Evolutionary conservation across 64 coral and sea anemone species (phyloP), one percentile per base, ranked within the genome.

Genomic region (Stichodactyla mertensii): DNA sequence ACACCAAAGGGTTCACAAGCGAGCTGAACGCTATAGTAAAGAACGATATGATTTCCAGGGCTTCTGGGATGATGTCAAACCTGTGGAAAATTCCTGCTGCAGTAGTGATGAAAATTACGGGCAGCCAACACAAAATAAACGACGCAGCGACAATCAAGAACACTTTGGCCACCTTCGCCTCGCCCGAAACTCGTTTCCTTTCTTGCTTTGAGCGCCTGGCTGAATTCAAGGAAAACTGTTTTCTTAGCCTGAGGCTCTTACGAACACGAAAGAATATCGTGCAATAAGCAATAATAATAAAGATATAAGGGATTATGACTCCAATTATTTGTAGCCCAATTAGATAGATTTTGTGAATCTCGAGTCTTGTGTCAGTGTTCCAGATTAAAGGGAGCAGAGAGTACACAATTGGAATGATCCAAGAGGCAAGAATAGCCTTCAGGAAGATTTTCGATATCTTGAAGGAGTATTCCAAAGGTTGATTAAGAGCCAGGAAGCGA

Each of bases 311-410:
- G 8, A 91, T 19, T 12, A 91, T 51, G 1, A 94, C 82, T 6
- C 93, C 93, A 54, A 91, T 58, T 23, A 91, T 15, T 67, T 85
- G 58, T 64, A 94, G 36, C 16, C 51, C 61, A 9, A 91, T 77
- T 19, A 94, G 77, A 52, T 91, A 94, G 4, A 90, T 84, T 77
- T 91, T 94, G 71, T 91, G 93, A 51, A 87, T 88, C 59, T 78
- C 52, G 18, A 61, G 56, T 18, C 61, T 19, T 13, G 28, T 26
- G 16, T 94, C 77, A 53, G 89, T 91, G 24, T 59, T 77, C 64
- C 77, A 94, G 4, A 88, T 52, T 56, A 94, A 22, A 52, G 92
- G 88, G 26, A 90, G 89, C 51, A 94, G 70, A 16, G 85, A 87
- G n/a, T 87, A 79, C 4, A 81, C 7, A 4, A 77, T 52, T 15